Percentiles rank a stretch among this genome's conserved stretches.
These are phyloP conservation scores for Caenorhabditis sp. DNA, from an alignment of 2,888 invertebrate genomes.

Conservation along the genomic window DNA sequence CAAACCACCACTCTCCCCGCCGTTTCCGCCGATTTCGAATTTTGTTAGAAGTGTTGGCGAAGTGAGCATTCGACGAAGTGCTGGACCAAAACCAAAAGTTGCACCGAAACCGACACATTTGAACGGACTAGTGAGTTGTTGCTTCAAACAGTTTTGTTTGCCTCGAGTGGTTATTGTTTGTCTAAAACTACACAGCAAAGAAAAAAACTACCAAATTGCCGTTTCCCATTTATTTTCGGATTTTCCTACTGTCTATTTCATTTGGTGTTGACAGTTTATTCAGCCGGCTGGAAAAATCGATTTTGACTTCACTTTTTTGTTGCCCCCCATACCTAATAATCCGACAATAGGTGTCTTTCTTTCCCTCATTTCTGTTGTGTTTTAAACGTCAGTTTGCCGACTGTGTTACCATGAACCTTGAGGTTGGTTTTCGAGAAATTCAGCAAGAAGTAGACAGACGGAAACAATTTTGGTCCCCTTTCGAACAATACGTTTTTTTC, in stretches of 20 bases:
- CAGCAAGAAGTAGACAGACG: background rate
- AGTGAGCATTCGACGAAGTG: constrained; percentile 1
- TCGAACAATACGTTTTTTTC: constrained; percentile 3
- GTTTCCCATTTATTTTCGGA: background rate
- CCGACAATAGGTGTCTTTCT: constrained; percentile 31
- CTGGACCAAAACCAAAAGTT: constrained; percentile 27
- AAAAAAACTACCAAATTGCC: background rate
- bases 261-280: background rate
- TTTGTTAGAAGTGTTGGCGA: background rate
- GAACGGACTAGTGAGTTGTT: constrained; percentile 18
- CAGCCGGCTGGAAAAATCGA: background rate
- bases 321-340: constrained; percentile 18
- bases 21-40: background rate
- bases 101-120: constrained; percentile 35
- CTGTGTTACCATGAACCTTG: constrained; percentile 10
- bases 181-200: constrained; percentile 1
- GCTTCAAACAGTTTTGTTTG: too few relatives aligned
- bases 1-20: constrained; percentile 14
- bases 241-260: background rate
- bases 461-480: background rate
- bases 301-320: background rate
- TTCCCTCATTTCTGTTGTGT: background rate
- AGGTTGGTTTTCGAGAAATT: constrained; percentile 11
- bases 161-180: too few relatives aligned
- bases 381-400: background rate